Base-by-base conservation (phyloP, 2,113 vertebrate species). In the Poeciliopsis prolifica region DNA sequence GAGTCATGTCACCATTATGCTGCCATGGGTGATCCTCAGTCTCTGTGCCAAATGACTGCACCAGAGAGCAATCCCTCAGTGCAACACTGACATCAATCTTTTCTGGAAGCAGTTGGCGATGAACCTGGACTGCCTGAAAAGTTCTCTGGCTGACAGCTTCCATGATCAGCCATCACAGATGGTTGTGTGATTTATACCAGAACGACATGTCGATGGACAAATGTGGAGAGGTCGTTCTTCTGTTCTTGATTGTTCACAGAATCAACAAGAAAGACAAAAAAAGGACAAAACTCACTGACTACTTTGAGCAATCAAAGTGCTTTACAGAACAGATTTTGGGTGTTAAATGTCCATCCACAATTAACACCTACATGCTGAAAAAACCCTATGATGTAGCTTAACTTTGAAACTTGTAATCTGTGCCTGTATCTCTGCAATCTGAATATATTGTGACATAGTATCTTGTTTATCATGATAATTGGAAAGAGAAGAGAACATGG, bases 151-250 rank as follows among this genome's bases (percentile, higher is more conserved):
- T 83, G 91, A 92, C 90, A 89, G 86, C 81, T 80, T 77, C 80
- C 86, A 84, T 90, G 88, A 92, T 90, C 88, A 85, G 88, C 89
- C 86, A 77, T 92, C 91, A 87, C 88, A 85, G 86, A 72, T 78
- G 74, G 79, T 86, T 72, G 80, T 86, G 89, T 88, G 86, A 89
- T 85, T 91, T 90, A 91, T 87, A 88, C 91, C 87, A 80, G 84
- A 86, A 61, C 2, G 26, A 69, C 82, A 75, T 74, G 81, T 77
- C 78, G 74, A 70, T 62, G 65, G 68, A 67, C 71, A 71, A 64
- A 13, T 8, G 37, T 66, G 68, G 74, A 78, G 78, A 68, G 77
- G 80, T 86, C 65, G 77, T 35, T 70, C 71, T 70, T 76, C 71
- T 81, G 67, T 58, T 84, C 65, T 22, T 73, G 17, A 64, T 8